Conservation (phyloP, 2,113 vertebrate genomes). For the Gnathonemus echidnorhynchus region DNA sequence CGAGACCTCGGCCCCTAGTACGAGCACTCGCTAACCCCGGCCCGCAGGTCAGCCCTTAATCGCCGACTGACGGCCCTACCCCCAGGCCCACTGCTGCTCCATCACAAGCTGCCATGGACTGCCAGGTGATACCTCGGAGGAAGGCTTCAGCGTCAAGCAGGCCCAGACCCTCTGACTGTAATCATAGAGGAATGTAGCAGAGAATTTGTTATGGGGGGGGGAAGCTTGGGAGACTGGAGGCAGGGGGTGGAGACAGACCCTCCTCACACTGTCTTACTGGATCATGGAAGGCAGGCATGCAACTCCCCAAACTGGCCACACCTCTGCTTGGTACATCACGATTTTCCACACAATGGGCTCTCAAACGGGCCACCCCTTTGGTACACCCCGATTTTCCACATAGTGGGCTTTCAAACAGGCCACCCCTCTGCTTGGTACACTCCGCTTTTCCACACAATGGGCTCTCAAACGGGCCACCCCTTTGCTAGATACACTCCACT, state of each 20-base stretch:
- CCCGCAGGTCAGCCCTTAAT: conserved; percentile 41
- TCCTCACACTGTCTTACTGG: not conserved
- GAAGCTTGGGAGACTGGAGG: conserved; percentile 6
- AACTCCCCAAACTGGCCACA: too few relatives aligned
- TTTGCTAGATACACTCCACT: not conserved
- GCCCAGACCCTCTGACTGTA: conserved; percentile 28
- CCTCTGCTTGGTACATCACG: too few relatives aligned
- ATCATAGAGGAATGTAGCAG: conserved; percentile 39
- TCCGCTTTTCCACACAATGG: too few relatives aligned
- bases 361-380: not conserved
- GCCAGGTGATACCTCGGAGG: conserved; percentile 44
- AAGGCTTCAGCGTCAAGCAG: conserved; percentile 41
- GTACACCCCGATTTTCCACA: not conserved
- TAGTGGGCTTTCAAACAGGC: not conserved
- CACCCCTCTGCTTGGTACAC: not conserved
- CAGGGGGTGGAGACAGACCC: not conserved
- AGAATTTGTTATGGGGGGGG: conserved; percentile 28
- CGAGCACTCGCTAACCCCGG: conserved; percentile 19
- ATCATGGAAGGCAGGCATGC: not conserved
- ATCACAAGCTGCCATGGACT: not conserved
- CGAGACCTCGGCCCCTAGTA: conserved; percentile 26
- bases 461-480: not conserved
- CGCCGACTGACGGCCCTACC: conserved; percentile 27
- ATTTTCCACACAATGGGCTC: too few relatives aligned
- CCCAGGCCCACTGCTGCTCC: not conserved